Evolutionary conservation across 2,797 vertebrate species (phyloP), one percentile per base, ranked within the genome.

Genomic region (Malacoraja senta): DNA sequence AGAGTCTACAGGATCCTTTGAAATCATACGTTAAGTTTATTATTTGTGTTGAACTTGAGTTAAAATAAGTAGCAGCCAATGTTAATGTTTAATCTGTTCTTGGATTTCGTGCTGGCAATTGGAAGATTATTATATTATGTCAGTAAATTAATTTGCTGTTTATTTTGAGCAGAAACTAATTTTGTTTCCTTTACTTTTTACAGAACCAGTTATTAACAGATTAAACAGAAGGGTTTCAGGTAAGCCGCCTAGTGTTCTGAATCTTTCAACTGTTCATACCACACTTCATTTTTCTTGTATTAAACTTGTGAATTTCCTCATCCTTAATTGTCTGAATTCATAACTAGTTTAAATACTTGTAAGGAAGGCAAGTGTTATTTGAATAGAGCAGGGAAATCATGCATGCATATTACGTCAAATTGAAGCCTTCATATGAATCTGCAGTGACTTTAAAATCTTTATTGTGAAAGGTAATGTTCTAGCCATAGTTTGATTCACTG

Each of bases 141-240:
- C 17, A 65, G 35, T 63, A 86, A 26, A 1, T 83, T 58, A 61
- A 35, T 71, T 92, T 92, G 38, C 24, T 76, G 12, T 76, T 26
- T 91, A 24, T 44, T 12, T 74, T 44, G 4, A 26, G 26, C 44
- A 58, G 38, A 92, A 26, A 76, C 58, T 92, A 53, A 91, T 74
- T 76, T 24, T 77, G 94, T 80, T 83, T 93, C 94, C 80, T 94
- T 96, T 96, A 3, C 95, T 94, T 95, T 93, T 93, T 83, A 61
- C 97, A 99, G 98, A 98, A 95, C 98, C 98, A 7, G 96, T 97
- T 95, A 97, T 98, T 94, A 98, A 96, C 96, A 97, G 97, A 96
- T 99, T 97, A 96, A 98, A 96, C 96, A 97, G 99, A 96, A 98
- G 99, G 97, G 98, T 99, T 95, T 99, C 99, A 96, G 99, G 99